Base-by-base conservation (phyloP, 2,888 invertebrate species). In the Meghimatium bilineatum region DNA sequence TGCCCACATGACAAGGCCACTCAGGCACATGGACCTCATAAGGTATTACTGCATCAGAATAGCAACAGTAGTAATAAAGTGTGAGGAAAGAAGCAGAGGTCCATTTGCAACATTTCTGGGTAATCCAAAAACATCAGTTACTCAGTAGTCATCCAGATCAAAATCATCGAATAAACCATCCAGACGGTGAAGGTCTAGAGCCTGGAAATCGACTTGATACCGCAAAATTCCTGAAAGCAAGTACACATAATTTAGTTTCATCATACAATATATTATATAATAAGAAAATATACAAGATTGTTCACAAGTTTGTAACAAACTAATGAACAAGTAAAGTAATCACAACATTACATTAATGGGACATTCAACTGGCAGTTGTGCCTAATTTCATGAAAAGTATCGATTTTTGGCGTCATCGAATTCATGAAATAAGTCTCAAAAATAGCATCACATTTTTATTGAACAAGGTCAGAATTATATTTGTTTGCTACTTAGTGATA, bases 121-220 rank as follows among this genome's bases (percentile, higher is more conserved):
- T 44, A 49, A 44, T 66, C 38, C 63, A 63, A 67, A 44, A 67
- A 32, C 36, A 44, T 67, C 44, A 34, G 66, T 32, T 14, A 17
- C 44, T 89, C 88, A 91, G 86, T 91, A 91, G 82, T 91, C 91
- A 80, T 91, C 91, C 36, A 91, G 86, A 85, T 91, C 90, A 87
- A 90, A 94, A 86, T 94, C 94, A 86, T 94, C 94, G 49, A 94
- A 91, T 87, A 94, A 94, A 95, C 98, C 98, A 94, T 98, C 98
- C 93, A 98, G 98, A 94, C 98, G 95, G 94, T 97, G 97, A 94
- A 44, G 95, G 94, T 98, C 98, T 96, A 98, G 96, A 93, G 97
- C 97, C 94, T 98, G 98, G 96, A 99, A 98, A 95, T 99, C 99
- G 93, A 99, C 99, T 44, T 44, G 98, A 96, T 99, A 99, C 44